Conservation (phyloP, 2,113 vertebrate genomes). For the Oceanodroma tethys region DNA sequence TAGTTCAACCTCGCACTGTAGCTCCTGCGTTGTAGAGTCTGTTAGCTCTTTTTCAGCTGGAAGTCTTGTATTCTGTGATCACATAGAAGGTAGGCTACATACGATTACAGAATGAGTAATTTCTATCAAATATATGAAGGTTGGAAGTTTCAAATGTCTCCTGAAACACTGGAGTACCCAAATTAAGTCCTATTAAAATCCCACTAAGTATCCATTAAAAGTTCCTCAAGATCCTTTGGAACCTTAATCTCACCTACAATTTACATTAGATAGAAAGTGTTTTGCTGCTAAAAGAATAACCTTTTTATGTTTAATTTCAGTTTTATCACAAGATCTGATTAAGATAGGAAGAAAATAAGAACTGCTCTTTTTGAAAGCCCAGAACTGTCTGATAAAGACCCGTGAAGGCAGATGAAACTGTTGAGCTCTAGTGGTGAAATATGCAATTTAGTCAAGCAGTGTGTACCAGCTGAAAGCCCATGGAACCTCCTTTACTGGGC, state of each 20-base stretch:
- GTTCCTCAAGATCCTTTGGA: not conserved
- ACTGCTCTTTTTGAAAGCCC: not conserved
- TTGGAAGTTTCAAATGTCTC: not conserved
- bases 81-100: not conserved
- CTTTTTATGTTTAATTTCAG: not conserved
- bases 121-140: not conserved
- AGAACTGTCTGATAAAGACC: not conserved
- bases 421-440: not conserved
- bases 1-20: rapidly evolving
- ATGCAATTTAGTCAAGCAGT: not conserved
- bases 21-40: not conserved
- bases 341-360: not conserved
- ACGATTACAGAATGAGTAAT: not conserved
- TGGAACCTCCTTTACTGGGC: not conserved
- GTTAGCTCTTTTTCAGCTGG: not conserved
- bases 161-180: not conserved
- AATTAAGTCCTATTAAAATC: not conserved
- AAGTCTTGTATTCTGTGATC: rapidly evolving
- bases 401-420: not conserved
- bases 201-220: not conserved
- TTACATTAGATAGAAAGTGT: not conserved
- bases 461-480: not conserved
- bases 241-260: not conserved
- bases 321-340: not conserved
- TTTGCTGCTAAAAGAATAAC: not conserved